Conservation (phyloP, 2,113 vertebrate genomes). For the Menidia beryllina region DNA sequence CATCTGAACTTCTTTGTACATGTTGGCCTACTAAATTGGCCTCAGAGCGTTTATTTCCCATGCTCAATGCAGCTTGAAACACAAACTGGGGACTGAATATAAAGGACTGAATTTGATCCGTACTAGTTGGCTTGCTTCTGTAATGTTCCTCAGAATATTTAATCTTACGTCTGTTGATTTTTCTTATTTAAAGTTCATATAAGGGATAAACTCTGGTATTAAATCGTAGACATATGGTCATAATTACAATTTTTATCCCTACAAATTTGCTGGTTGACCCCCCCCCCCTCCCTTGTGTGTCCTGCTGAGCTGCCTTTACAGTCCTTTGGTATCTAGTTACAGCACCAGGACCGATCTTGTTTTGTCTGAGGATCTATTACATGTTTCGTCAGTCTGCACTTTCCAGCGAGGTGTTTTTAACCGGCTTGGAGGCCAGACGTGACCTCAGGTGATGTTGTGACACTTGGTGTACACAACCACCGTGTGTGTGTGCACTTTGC, state of each 20-base stretch:
- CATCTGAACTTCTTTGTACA: not conserved
- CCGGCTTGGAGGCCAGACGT: slow-evolving; percentile 15
- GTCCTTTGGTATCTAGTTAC: slow-evolving; percentile 52
- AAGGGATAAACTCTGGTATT: not conserved
- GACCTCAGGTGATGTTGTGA: slow-evolving; percentile 10
- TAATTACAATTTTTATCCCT: not conserved
- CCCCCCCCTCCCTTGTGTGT: not conserved
- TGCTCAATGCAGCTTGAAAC: not conserved
- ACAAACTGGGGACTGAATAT: slow-evolving; percentile 4
- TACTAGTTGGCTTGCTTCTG: not conserved
- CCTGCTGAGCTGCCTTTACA: slow-evolving; percentile 8
- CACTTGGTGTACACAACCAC: slow-evolving; percentile 10
- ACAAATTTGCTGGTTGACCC: not conserved
- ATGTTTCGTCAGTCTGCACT: slow-evolving; percentile 21
- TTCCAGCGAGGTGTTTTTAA: slow-evolving; percentile 27
- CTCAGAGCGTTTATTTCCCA: not conserved
- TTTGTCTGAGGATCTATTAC: slow-evolving; percentile 50
- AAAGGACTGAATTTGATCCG: not conserved
- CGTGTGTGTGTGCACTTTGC: slow-evolving; percentile 9
- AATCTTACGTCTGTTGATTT: not conserved
- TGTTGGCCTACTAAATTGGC: not conserved
- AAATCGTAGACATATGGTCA: not conserved
- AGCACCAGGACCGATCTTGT: slow-evolving; percentile 23
- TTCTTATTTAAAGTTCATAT: not conserved
- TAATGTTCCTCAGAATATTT: not conserved